Evolutionary conservation across 2,113 vertebrate species (phyloP).

Genomic region (Aegotheles bennettii): DNA sequence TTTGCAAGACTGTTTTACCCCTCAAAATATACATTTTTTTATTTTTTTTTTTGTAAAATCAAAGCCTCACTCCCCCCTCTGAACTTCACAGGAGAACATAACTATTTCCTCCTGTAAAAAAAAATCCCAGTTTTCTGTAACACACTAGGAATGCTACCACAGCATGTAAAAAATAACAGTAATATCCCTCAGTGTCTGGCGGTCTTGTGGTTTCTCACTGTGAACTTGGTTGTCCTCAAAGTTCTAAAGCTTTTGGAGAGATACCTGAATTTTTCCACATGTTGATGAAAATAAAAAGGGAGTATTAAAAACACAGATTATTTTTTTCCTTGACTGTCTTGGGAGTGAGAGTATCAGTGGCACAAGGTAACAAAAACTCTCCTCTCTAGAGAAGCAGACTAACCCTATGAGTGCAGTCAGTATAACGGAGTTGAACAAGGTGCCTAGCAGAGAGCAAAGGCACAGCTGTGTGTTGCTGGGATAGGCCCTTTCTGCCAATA

Average conservation of each 20-base stretch:
- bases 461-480: fast-evolving
- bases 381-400: neutral
- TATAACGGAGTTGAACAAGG: neutral
- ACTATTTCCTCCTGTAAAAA: neutral
- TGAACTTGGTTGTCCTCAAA: neutral
- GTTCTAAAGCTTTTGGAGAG: neutral
- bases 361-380: neutral
- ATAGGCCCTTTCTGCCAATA: neutral
- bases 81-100: neutral
- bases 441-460: neutral
- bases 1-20: neutral
- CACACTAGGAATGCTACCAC: fast-evolving
- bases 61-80: neutral
- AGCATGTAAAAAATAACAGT: neutral
- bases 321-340: neutral
- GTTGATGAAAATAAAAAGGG: neutral
- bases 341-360: neutral
- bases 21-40: neutral
- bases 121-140: neutral
- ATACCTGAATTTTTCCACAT: neutral
- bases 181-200: neutral
- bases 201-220: neutral
- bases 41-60: neutral
- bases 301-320: neutral
- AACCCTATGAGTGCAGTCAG: neutral